Evolutionary conservation across 2,797 vertebrate genomes (phyloP).

Genomic region (Sitta carolinensis): DNA sequence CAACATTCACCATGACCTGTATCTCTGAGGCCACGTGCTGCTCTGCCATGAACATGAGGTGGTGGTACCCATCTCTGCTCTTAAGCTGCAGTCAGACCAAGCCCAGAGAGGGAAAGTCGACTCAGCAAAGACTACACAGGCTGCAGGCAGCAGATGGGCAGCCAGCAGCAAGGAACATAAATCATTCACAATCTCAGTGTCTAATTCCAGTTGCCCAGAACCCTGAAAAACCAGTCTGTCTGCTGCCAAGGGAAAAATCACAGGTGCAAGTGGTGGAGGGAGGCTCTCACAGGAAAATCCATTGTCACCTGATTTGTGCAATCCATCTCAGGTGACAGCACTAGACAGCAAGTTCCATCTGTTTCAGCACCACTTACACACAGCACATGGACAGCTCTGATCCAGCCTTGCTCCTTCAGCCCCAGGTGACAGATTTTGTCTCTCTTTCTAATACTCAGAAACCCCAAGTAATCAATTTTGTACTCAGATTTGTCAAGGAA

Average conservation of each 20-base stretch:
- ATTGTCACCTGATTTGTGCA: background rate
- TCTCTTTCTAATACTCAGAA: background rate
- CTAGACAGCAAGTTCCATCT: background rate
- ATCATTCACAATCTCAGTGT: background rate
- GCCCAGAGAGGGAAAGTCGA: background rate
- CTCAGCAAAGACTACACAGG: background rate
- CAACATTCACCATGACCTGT: background rate
- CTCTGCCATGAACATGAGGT: background rate
- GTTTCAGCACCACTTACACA: background rate
- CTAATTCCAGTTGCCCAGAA: background rate
- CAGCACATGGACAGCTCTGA: background rate
- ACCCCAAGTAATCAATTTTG: background rate
- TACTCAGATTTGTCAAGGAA: background rate
- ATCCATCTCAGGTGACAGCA: background rate
- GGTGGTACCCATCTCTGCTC: background rate
- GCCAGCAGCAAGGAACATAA: background rate
- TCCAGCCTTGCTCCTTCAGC: background rate
- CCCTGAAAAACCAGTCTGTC: constrained; percentile 7
- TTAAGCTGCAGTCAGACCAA: background rate
- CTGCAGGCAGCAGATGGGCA: background rate
- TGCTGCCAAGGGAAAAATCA: background rate
- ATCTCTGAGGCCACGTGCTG: background rate
- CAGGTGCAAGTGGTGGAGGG: background rate
- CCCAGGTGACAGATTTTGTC: background rate
- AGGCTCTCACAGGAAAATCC: background rate